A percentile compares a stretch with the other conserved stretches of the same genome.
Conservation (phyloP, 2,113 vertebrate species). For the Anas platyrhynchos region DNA sequence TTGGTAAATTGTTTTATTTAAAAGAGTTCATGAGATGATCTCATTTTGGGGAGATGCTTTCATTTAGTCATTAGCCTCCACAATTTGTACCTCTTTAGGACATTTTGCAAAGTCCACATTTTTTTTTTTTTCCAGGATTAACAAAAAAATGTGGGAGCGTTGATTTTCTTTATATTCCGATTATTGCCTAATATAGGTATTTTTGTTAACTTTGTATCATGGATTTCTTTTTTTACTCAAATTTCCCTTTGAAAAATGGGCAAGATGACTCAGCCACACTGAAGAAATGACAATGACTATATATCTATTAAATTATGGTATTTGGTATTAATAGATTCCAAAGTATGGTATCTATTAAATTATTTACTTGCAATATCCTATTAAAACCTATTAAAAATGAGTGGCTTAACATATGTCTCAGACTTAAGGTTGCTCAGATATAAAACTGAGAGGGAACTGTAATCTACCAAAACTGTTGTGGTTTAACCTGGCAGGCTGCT, state of each 20-base stretch:
- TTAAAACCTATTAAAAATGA: neutral
- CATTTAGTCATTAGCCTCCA: neutral
- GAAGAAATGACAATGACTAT: neutral
- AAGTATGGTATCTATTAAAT: neutral
- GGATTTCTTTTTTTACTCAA: neutral
- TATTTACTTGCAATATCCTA: neutral
- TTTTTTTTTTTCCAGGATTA: neutral
- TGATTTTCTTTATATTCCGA: neutral
- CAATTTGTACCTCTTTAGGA: neutral
- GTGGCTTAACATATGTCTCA: neutral
- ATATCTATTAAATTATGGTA: neutral
- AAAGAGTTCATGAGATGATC: neutral
- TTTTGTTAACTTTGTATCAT: neutral
- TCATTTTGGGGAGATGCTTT: neutral
- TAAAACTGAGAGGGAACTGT: neutral
- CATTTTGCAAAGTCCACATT: neutral
- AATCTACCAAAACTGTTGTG: neutral
- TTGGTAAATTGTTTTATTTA: neutral
- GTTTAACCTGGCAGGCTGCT: no score
- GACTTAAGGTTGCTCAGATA: neutral
- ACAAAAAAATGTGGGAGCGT: fast-evolving
- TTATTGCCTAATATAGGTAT: neutral
- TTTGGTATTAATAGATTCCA: no score
- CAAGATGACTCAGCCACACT: neutral
- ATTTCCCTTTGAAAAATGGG: neutral